Base-by-base conservation (phyloP, 2,888 invertebrate species). In the Octodonta nipae region DNA sequence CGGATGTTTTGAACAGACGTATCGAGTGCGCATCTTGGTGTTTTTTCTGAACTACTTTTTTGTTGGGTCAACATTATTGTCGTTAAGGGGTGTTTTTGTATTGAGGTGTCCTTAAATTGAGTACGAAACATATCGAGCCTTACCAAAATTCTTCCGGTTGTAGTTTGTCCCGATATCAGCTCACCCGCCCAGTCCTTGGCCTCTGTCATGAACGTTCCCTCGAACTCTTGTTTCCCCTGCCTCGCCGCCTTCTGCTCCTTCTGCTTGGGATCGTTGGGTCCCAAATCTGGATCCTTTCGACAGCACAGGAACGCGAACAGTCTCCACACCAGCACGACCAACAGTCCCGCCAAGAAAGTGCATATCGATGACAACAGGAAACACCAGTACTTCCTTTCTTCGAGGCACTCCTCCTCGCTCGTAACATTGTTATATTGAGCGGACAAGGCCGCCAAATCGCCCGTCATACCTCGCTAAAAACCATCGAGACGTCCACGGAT, bases 121-220 rank as follows among this genome's bases (percentile, higher is more conserved):
- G 28, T 8, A 8, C 3, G 27, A 27, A 13, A 3, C 4, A 2
- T 26, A 10, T 8, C 2, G 6, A 15, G 15, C 15, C 85, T 82
- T 63, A 91, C 91, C 78, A 95, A 77, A 67, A 95, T 93, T 63
- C 98, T 78, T 64, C 98, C 98, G 58, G 96, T 98, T 66, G 95
- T 93, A 60, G 95, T 95, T 71, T 98, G 98, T 61, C 98, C 98
- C 60, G 96, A 96, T 67, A 98, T 99, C 61, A 98, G 84, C 71
- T 98, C 96, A 64, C 96, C 96, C 64, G 96, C 96, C 96, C 96
- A 98, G 71, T 98, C 98, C 73, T 98, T 98, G 62, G 98, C 96
- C 76, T 98, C 96, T 65, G 96, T 96, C 86, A 98, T 91, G 79
- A 98, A 99, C 60, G 95, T 96, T 52, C 96, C 91, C 69, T 95